Evolutionary conservation across 2,113 vertebrate species (phyloP).

Genomic region (Camelus dromedarius): DNA sequence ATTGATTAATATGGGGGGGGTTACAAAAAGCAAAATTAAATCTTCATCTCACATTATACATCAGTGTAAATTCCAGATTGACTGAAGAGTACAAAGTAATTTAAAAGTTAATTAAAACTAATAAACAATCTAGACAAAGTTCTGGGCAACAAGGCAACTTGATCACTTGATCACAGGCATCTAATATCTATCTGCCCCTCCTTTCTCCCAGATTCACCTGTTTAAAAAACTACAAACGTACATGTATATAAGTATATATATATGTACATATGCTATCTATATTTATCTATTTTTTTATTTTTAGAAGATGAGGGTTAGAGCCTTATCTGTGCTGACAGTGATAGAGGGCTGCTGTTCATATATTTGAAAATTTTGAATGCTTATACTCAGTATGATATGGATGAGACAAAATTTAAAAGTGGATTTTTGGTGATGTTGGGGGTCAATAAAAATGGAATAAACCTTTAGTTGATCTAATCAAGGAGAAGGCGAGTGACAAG

Average conservation of each 20-base stretch:
- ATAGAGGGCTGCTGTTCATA: neutral
- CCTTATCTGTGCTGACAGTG: neutral
- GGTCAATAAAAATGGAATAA: neutral
- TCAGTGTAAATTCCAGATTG: conserved; percentile 56
- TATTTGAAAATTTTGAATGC: conserved; percentile 46
- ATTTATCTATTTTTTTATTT: neutral
- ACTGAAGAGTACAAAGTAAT: conserved; percentile 60
- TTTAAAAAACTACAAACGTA: neutral
- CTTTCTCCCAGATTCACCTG: neutral
- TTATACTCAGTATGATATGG: neutral
- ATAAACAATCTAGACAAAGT: conserved; percentile 68
- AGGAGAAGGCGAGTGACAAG: neutral
- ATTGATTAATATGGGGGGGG: conserved; percentile 57
- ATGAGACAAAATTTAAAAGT: conserved; percentile 40
- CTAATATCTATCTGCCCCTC: neutral
- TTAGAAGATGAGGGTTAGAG: neutral
- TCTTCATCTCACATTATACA: conserved; percentile 27
- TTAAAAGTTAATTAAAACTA: conserved; percentile 74
- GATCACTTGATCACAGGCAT: neutral
- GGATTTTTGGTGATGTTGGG: neutral
- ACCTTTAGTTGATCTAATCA: neutral
- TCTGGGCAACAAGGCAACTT: conserved; percentile 30
- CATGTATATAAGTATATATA: no score
- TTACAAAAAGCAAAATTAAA: conserved; percentile 73
- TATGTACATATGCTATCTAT: neutral